Percentiles rank a stretch among this genome's conserved stretches.
These are phyloP conservation scores for Caenorhabditis remanei DNA, from an alignment of 1,140 invertebrate genomes.

Conservation along the genomic window DNA sequence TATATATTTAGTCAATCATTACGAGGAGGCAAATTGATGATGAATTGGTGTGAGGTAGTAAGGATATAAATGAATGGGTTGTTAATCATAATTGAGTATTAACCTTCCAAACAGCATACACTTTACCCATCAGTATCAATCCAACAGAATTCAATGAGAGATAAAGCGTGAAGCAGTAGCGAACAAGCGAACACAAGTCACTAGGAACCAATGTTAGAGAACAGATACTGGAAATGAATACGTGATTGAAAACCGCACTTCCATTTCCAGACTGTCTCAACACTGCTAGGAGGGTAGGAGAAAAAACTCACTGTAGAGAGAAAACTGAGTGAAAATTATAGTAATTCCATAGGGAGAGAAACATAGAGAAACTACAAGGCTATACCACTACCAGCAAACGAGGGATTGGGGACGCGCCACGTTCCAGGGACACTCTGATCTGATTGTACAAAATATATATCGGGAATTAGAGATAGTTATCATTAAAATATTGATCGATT, in stretches of 20 bases:
- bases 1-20: too few species aligned
- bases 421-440: background rate
- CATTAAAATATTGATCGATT: background rate
- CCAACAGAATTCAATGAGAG: background rate
- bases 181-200: conserved; percentile 19
- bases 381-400: conserved; percentile 53
- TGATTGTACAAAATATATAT: too few species aligned
- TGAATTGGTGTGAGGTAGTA: too few species aligned
- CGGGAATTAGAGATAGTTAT: too few species aligned
- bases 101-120: too few species aligned
- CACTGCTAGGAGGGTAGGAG: background rate
- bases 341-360: background rate
- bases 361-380: conserved; percentile 45
- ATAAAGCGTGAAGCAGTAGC: background rate
- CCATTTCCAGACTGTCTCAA: background rate
- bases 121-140: background rate
- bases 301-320: background rate
- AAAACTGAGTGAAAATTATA: background rate
- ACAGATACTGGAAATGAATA: too few species aligned
- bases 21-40: too few species aligned
- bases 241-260: too few species aligned
- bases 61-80: too few species aligned
- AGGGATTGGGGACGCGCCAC: conserved; percentile 27
- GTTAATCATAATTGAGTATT: too few species aligned
- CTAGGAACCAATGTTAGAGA: conserved; percentile 20